Conservation (phyloP, 2,888 invertebrate species). For the Drosophila cognata region DNA sequence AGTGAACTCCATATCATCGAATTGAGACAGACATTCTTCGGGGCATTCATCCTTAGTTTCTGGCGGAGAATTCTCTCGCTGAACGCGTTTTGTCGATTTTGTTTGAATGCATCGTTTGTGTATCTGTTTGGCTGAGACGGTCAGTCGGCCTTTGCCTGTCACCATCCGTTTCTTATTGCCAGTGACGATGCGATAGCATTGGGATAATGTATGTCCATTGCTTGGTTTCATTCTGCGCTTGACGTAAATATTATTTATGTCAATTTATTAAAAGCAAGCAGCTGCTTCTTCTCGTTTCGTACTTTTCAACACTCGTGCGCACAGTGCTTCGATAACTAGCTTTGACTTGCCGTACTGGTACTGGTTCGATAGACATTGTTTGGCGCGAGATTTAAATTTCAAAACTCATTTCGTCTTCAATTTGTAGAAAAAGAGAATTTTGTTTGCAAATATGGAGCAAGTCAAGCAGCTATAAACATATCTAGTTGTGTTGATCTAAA, state of each 20-base stretch:
- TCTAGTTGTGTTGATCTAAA: slow-evolving; percentile 22
- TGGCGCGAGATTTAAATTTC: not conserved
- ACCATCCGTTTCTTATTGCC: slow-evolving; percentile 6
- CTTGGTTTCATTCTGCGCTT: slow-evolving; percentile 18
- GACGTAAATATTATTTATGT: slow-evolving; percentile 9
- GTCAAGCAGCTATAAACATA: slow-evolving; percentile 2
- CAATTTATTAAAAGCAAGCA: not conserved
- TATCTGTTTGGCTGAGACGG: not conserved
- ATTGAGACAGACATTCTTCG: slow-evolving; percentile 4
- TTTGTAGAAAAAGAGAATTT: not conserved
- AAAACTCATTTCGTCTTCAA: not conserved
- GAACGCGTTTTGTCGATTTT: not conserved
- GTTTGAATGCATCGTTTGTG: slow-evolving; percentile 9
- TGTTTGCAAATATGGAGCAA: slow-evolving; percentile 16
- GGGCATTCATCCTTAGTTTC: not conserved
- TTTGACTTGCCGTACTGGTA: not conserved
- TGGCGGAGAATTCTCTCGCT: not conserved
- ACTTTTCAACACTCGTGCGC: slow-evolving; percentile 12
- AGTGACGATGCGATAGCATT: slow-evolving; percentile 5
- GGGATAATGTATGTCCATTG: not conserved
- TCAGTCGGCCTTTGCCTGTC: not conserved
- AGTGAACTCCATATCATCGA: slow-evolving; percentile 13
- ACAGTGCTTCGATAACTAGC: slow-evolving; percentile 6
- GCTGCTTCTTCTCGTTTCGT: slow-evolving; percentile 8
- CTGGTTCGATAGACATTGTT: slow-evolving; percentile 6